Percentiles rank a stretch among this genome's conserved stretches.
Evolutionary conservation across 1,140 invertebrate species (phyloP).

Genomic region (Drosophila equinoxialis): DNA sequence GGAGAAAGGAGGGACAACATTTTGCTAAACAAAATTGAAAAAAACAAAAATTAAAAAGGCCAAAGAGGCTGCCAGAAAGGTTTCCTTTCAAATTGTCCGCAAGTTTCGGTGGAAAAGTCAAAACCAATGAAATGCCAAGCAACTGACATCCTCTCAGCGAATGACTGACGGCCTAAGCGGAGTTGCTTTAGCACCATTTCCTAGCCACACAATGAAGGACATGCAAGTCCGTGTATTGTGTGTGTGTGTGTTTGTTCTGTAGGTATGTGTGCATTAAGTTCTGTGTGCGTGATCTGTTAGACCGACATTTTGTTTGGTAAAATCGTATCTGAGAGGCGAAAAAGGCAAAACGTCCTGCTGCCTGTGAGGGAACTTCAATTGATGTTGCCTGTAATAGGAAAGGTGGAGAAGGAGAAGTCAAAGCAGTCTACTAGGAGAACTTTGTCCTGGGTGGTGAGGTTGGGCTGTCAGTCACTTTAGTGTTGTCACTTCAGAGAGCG

Average conservation of each 20-base stretch:
- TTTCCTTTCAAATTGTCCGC: slow-evolving; percentile 2
- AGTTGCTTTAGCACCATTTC: slow-evolving; percentile 26
- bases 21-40: neutral
- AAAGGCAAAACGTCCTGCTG: slow-evolving; percentile 8
- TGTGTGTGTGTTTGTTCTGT: neutral
- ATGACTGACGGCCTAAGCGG: slow-evolving; percentile 64
- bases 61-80: slow-evolving; percentile 2
- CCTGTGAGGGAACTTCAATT: slow-evolving; percentile 48
- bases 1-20: neutral
- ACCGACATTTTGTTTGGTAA: slow-evolving; percentile 67
- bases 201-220: slow-evolving; percentile 50
- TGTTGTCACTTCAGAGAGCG: slow-evolving; percentile 61
- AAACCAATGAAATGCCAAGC: slow-evolving; percentile 52
- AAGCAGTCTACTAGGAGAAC: slow-evolving; percentile 14
- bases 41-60: neutral
- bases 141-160: slow-evolving; percentile 42
- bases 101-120: slow-evolving; percentile 23
- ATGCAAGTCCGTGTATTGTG: slow-evolving; percentile 41
- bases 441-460: slow-evolving; percentile 21
- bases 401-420: slow-evolving; percentile 6
- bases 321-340: slow-evolving; percentile 60
- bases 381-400: slow-evolving; percentile 35
- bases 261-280: slow-evolving; percentile 9
- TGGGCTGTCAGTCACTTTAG: slow-evolving; percentile 44
- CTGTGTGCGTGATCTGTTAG: slow-evolving; percentile 61